These are phyloP conservation scores for Caprella mutica DNA, from an alignment of 2,888 invertebrate species.

Conservation along the genomic window DNA sequence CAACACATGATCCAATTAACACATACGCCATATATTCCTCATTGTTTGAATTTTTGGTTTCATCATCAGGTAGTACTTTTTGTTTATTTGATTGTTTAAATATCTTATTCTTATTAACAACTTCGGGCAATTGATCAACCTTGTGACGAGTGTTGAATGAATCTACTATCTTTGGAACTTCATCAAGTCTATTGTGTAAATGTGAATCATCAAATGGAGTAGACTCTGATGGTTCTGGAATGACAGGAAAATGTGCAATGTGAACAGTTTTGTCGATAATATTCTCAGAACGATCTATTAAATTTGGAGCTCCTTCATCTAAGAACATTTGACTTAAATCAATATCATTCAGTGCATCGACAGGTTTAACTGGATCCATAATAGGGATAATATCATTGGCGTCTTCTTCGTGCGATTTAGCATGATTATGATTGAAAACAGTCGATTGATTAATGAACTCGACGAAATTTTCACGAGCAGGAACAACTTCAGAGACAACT, in stretches of 20 bases:
- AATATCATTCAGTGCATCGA: constrained; percentile 1
- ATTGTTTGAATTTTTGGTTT: background rate
- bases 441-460: background rate
- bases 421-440: constrained; percentile 4
- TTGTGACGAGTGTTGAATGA: constrained; percentile 2
- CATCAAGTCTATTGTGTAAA: background rate
- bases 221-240: too few relatives aligned
- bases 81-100: too few relatives aligned
- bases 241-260: too few relatives aligned
- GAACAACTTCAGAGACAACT: too few relatives aligned
- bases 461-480: too few relatives aligned
- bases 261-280: too few relatives aligned
- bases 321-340: constrained; percentile 1
- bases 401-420: constrained; percentile 3
- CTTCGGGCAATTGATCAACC: background rate
- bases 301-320: too few relatives aligned
- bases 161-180: constrained; percentile 2
- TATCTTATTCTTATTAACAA: background rate
- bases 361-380: background rate
- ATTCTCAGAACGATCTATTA: too few relatives aligned
- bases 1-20: constrained; percentile 28
- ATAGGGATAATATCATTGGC: background rate
- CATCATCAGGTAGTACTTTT: constrained; percentile 4
- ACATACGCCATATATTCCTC: constrained; percentile 27
- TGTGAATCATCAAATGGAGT: too few relatives aligned